phyloP scores from a whole-genome alignment of 2,113 vertebrate genomes.

The Harpagus bidentatus region DNA sequence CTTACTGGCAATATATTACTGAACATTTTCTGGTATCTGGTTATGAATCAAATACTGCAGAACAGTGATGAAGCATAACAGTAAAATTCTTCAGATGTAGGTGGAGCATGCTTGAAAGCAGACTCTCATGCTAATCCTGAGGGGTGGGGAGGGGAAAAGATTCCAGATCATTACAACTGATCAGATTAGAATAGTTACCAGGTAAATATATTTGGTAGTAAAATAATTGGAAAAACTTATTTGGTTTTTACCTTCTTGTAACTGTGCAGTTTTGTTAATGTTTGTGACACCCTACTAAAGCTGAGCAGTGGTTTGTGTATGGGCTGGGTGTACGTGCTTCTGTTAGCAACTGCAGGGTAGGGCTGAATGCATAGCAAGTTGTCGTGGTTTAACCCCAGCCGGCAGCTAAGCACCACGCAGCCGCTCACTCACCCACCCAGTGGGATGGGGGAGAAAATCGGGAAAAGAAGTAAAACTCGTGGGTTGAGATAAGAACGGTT shows the following conservation, averaged over 20 bases:
- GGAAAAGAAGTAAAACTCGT: no score
- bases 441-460: no score
- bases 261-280: not conserved
- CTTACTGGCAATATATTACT: not conserved
- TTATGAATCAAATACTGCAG: not conserved
- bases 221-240: not conserved
- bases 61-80: not conserved
- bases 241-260: not conserved
- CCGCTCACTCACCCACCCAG: no score
- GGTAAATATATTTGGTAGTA: not conserved
- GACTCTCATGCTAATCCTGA: not conserved
- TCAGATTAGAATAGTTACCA: not conserved
- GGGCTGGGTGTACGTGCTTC: not conserved
- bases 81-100: not conserved
- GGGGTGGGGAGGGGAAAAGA: not conserved
- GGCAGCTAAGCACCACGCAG: no score
- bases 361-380: not conserved
- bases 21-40: not conserved
- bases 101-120: not conserved
- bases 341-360: accelerated
- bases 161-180: not conserved
- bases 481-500: no score
- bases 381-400: no score
- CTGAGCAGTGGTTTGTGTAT: not conserved
- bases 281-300: not conserved